Base-by-base conservation (phyloP, 2,113 vertebrate species). In the Atrichornis clamosus region DNA sequence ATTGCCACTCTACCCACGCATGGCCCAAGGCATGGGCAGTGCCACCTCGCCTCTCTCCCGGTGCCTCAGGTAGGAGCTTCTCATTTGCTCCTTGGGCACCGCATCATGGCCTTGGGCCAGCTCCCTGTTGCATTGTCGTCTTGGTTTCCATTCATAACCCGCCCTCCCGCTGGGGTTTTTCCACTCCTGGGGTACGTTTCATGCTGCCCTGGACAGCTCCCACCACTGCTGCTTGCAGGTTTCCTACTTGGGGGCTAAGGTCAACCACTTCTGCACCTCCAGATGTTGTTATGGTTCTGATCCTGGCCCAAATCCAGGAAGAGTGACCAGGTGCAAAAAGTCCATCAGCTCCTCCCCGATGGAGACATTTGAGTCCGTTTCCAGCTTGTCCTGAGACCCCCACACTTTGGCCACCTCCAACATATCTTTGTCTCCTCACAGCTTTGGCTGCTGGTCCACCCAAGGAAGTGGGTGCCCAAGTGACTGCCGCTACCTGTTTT, bases 41-140 rank as follows among this genome's bases (percentile, higher is more conserved):
- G 56, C 72, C 39, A 74, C 80, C 52, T 92, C 0, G 0, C 30
- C 30, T 86, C 42, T 79, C 39, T 93, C 73, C 35, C 0, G 0
- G 30, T 0, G 0, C 77, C 77, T 95, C 93, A 93, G 86, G 93
- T 95, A 89, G 64, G 73, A 95, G 94, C 79, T 92, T 95, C 89
- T 95, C 86, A 97, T 92, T 97, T 95, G 95, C 69, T 95, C 91
- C 64, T 91, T 23, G 15, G 84, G 89, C 93, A 95, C 94, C 24
- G 93, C 96, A 97, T 95, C 11, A 7, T 97, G 96, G 94, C 93
- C 60, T 78, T 11, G 15, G 93, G 94, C 94, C 96, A 97, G 91
- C 52, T 97, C 80, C 73, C 81, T 92, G 83, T 95, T 95, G 89
- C 93, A 75, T 0, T 0, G 52, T 76, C 5, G 1, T 69, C 49